These are phyloP conservation scores for Lycopodina hypogea DNA, from an alignment of 37 sponge, comb jelly and placozoan genomes.

Conservation along the genomic window DNA sequence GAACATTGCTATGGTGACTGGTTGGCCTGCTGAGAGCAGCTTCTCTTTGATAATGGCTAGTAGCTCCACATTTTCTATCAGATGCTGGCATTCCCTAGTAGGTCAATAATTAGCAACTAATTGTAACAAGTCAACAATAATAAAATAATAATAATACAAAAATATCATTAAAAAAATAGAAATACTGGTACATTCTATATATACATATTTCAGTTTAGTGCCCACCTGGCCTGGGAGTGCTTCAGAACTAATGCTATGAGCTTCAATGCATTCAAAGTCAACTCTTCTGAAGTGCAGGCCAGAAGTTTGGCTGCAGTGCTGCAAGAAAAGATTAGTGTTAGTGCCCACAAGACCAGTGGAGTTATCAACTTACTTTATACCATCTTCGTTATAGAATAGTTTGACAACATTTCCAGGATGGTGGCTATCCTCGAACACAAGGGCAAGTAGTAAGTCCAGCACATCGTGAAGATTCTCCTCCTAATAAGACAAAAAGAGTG, in stretches of 20 bases:
- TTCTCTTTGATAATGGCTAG: slow-evolving; percentile 46
- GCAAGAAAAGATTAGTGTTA: not conserved
- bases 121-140: not conserved
- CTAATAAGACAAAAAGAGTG: slow-evolving; percentile 2
- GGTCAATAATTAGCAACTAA: too few species aligned
- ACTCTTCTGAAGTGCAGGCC: slow-evolving; percentile 46
- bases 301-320: slow-evolving; percentile 48
- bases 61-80: slow-evolving; percentile 23
- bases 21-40: slow-evolving; percentile 48
- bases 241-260: slow-evolving; percentile 49
- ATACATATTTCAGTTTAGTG: not conserved
- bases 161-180: too few species aligned
- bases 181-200: not conserved
- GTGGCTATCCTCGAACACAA: slow-evolving; percentile 57
- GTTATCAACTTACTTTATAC: slow-evolving; percentile 40
- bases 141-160: not conserved
- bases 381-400: slow-evolving; percentile 33
- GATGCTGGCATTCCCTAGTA: slow-evolving; percentile 20
- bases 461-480: slow-evolving; percentile 73
- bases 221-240: slow-evolving; percentile 32
- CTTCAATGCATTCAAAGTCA: slow-evolving; percentile 51
- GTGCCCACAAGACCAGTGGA: not conserved
- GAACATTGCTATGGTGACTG: slow-evolving; percentile 67
- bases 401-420: slow-evolving; percentile 23
- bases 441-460: slow-evolving; percentile 43